A percentile compares a stretch with the other conserved stretches of the same genome.
phyloP scores from a whole-genome alignment of 2,888 invertebrate genomes.

The Perizoma flavofasciatum region DNA sequence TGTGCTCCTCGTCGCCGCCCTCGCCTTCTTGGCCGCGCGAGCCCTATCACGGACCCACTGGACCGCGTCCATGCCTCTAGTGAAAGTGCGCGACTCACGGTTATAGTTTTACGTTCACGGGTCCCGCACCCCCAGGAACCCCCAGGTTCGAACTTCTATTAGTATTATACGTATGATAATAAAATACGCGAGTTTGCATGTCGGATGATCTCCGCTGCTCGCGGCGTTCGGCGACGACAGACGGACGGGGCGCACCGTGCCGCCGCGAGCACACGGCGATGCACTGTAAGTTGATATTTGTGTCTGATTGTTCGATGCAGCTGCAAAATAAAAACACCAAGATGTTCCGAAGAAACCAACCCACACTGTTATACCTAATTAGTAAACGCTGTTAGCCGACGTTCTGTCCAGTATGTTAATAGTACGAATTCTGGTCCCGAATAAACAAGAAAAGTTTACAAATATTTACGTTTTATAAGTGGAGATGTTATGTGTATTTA shows the following conservation, averaged over 20 bases:
- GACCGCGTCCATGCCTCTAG: conserved; percentile 72
- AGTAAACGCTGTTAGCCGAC: conserved; percentile 71
- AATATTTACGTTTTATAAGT: conserved; percentile 54
- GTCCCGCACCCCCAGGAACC: conserved; percentile 72
- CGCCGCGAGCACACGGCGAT: conserved; percentile 48
- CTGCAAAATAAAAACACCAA: conserved; percentile 78
- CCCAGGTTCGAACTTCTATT: conserved; percentile 77
- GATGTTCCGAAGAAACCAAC: conserved; percentile 55
- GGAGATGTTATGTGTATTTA: conserved; percentile 55
- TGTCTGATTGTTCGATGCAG: conserved; percentile 74
- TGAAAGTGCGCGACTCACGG: conserved; percentile 80
- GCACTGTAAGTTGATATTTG: conserved; percentile 76
- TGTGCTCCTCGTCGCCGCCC: conserved; percentile 37
- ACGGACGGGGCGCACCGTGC: conserved; percentile 38
- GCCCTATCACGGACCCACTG: conserved; percentile 69
- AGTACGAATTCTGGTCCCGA: conserved; percentile 34
- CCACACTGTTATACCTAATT: conserved; percentile 49
- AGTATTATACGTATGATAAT: conserved; percentile 83
- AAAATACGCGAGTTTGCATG: conserved; percentile 73
- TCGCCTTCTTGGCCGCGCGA: conserved; percentile 39
- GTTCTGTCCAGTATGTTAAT: conserved; percentile 69
- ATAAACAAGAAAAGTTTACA: conserved; percentile 21
- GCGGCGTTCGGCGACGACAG: conserved; percentile 50
- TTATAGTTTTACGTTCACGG: conserved; percentile 83
- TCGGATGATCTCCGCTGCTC: conserved; percentile 63